Conservation (phyloP, 2,113 vertebrate species). For the Mormoops blainvillei region DNA sequence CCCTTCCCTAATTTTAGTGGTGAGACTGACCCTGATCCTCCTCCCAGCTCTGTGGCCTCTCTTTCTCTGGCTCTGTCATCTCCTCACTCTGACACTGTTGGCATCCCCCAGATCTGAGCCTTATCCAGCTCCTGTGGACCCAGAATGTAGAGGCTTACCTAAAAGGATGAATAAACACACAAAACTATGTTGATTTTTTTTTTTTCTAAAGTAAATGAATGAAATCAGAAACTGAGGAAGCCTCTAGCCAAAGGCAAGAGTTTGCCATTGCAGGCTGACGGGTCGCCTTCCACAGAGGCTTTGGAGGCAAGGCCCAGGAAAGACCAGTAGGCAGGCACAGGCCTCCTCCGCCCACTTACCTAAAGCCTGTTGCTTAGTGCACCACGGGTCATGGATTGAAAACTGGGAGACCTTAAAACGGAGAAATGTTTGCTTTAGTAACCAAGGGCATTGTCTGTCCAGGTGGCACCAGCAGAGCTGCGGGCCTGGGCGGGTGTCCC, state of each 20-base stretch:
- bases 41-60: too few species aligned
- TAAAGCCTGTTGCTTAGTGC: conserved; percentile 1
- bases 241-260: too few species aligned
- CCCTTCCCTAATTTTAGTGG: neutral
- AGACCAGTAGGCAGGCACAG: neutral
- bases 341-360: neutral
- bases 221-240: neutral
- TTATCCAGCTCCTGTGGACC: neutral
- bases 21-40: neutral
- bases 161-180: neutral
- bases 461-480: neutral
- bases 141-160: neutral
- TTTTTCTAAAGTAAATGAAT: neutral
- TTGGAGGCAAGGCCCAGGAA: neutral
- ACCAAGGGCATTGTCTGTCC: neutral
- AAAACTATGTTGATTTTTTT: neutral
- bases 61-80: neutral
- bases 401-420: conserved; percentile 20
- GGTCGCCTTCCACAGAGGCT: neutral
- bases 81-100: neutral
- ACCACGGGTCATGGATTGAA: neutral
- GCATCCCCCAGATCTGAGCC: neutral
- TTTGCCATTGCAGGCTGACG: neutral
- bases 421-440: conserved; percentile 31
- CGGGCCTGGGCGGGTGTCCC: neutral